Evolutionary conservation across 2,888 invertebrate genomes (phyloP), one percentile per base, ranked within the genome.

Genomic region (Diabrotica balteata): DNA sequence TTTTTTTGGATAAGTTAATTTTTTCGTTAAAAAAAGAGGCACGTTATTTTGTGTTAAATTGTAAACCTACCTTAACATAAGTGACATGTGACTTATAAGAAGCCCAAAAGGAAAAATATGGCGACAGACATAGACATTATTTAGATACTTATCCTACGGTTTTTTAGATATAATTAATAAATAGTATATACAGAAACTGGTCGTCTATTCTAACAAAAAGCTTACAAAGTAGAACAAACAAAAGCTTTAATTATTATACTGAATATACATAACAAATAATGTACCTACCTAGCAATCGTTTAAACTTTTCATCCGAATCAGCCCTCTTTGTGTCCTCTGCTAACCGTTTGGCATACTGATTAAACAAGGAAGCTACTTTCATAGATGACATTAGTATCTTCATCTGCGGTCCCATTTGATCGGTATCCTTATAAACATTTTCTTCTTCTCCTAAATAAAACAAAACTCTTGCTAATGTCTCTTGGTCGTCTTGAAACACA

Each of bases 401-500:
- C 8, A 55, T 43, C 7, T 43, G 44, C 22, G 55, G 55, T 43
- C 55, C 55, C 2, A 47, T 1, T 47, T 47, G 1, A 45, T 45
- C 45, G 17, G 10, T 11, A 7, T 55, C 45, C 11, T n/a, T 8
- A 43, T 55, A 55, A 2, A 17, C 55, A 0, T 1, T 42, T 7
- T 22, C 10, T 54, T 54, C 53, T 54, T 45, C 45, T 55, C 11
- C 17, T 45, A 55, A 45, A 9, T 55, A 55, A 45, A 45, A 45
- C 9, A 55, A 45, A 0, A 55, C 44, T 42, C 53, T 17, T 7
- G 53, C 53, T 9, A 55, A 17, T 44, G 11, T 17, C 44, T 55
- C 55, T 55, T 4, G 11, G 7, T 54, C 43, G 8, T 45, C 22
- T 7, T 11, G 3, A 11, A 55, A 45, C 11, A 17, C 11, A 4